These are phyloP conservation scores for Equus przewalskii DNA, from an alignment of 2,113 vertebrate genomes.

Conservation along the genomic window DNA sequence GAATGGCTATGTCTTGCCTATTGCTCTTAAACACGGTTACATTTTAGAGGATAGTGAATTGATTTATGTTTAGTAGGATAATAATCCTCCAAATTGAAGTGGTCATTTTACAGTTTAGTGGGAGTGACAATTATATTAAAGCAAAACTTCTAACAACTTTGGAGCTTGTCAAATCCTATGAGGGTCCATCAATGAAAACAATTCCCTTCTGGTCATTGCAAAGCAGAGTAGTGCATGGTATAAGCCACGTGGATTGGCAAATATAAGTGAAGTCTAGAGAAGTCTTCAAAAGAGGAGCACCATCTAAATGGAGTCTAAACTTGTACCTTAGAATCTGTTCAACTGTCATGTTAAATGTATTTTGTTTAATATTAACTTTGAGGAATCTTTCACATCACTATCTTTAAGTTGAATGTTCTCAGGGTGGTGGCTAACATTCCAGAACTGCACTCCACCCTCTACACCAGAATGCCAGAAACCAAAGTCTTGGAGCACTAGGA, in stretches of 20 bases:
- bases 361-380: constrained; percentile 40
- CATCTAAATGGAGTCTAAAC: constrained; percentile 36
- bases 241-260: background rate
- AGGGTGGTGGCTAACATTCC: background rate
- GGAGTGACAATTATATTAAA: constrained; percentile 62
- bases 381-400: background rate
- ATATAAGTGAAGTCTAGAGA: constrained; percentile 1
- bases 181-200: constrained; percentile 34
- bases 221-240: constrained; percentile 12
- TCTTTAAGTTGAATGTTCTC: constrained; percentile 30
- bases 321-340: constrained; percentile 32
- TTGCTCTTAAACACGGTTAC: constrained; percentile 53
- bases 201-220: constrained; percentile 20
- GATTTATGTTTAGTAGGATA: constrained; percentile 57
- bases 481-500: background rate
- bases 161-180: constrained; percentile 30
- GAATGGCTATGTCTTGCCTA: constrained; percentile 15
- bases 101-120: constrained; percentile 56
- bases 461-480: constrained; percentile 32
- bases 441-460: background rate
- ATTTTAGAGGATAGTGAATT: constrained; percentile 56
- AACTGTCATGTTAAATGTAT: background rate
- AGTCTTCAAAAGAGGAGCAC: constrained; percentile 35
- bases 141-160: constrained; percentile 64
- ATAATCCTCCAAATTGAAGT: constrained; percentile 62